These are phyloP conservation scores for Acrobasis repandana DNA, from an alignment of 2,888 invertebrate genomes.

Conservation along the genomic window DNA sequence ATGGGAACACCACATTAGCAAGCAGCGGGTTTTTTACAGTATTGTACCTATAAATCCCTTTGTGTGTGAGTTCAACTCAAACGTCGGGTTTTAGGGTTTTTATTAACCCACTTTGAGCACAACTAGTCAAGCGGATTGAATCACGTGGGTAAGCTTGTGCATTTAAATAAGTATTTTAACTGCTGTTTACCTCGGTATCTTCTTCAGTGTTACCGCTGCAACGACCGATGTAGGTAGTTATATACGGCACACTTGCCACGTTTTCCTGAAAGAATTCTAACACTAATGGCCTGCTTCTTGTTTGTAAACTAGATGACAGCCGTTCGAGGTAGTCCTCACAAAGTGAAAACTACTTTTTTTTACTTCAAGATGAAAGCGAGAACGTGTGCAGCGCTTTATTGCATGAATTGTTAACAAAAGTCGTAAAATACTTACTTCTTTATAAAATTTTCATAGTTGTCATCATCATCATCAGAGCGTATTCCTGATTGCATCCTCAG, in stretches of 20 bases:
- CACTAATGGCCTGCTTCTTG: constrained; percentile 4
- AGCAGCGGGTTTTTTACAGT: too few species aligned
- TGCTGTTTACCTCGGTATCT: background rate
- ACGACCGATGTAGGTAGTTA: background rate
- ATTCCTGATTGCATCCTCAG: too few species aligned
- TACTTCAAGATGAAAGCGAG: background rate
- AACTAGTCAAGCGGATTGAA: background rate
- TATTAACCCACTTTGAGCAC: background rate
- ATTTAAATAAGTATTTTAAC: background rate
- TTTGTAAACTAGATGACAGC: constrained; percentile 1
- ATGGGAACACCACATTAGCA: too few species aligned
- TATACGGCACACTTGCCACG: constrained; percentile 5
- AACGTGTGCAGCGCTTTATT: background rate
- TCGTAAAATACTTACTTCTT: background rate
- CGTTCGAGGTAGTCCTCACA: background rate
- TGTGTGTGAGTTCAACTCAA: too few species aligned
- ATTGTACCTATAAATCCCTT: too few species aligned
- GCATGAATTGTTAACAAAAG: too few species aligned
- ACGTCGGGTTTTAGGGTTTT: background rate
- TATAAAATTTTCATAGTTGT: too few species aligned
- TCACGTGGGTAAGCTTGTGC: background rate
- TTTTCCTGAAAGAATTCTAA: background rate
- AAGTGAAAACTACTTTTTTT: background rate
- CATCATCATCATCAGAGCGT: too few species aligned
- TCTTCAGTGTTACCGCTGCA: background rate